These are phyloP conservation scores for Heliconius hermathena DNA, from an alignment of 1,140 invertebrate genomes.

Conservation along the genomic window DNA sequence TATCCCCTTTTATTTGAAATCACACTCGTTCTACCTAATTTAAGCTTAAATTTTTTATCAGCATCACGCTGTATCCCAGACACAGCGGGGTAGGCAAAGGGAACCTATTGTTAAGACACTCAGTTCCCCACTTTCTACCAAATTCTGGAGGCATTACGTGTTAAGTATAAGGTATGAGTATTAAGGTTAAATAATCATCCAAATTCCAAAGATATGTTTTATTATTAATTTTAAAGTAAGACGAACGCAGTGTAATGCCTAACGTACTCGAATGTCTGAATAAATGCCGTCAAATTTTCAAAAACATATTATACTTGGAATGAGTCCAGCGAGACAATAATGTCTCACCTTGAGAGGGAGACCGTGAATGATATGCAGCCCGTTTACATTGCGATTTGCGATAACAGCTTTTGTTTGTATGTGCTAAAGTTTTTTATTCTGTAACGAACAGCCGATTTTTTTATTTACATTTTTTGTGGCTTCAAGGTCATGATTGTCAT, in stretches of 20 bases:
- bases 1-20: background rate
- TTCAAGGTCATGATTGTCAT: too few relatives aligned
- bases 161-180: too few relatives aligned
- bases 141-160: too few relatives aligned
- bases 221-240: too few relatives aligned
- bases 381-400: constrained; percentile 42
- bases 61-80: too few relatives aligned
- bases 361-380: constrained; percentile 56
- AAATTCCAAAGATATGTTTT: too few relatives aligned
- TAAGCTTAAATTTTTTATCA: background rate
- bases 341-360: constrained; percentile 51
- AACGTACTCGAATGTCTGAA: constrained; percentile 13
- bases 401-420: background rate
- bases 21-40: background rate
- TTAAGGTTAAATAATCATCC: background rate
- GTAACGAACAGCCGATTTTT: too few relatives aligned
- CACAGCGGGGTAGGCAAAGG: too few relatives aligned
- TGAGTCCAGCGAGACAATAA: constrained; percentile 55
- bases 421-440: too few relatives aligned
- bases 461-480: too few relatives aligned
- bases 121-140: too few relatives aligned
- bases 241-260: background rate
- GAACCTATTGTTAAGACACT: too few relatives aligned
- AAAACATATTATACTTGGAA: constrained; percentile 51
- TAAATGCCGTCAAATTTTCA: constrained; percentile 46